phyloP scores from a whole-genome alignment of 2,113 vertebrate species.

The Pavo muticus region DNA sequence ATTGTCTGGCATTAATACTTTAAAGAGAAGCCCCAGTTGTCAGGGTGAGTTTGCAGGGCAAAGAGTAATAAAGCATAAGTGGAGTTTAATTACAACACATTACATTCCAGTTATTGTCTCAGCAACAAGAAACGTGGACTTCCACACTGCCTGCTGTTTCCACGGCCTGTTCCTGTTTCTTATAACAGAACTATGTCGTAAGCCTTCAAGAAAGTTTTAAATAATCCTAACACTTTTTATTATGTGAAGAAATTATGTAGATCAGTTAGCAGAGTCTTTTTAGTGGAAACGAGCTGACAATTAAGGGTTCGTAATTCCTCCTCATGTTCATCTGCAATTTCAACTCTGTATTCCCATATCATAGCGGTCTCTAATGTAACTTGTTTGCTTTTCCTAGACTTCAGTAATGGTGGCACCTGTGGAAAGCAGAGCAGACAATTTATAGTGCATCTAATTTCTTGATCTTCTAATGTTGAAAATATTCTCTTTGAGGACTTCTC shows the following conservation, averaged over 20 bases:
- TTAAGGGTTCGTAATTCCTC: neutral
- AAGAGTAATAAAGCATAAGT: neutral
- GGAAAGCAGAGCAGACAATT: slow-evolving; percentile 71
- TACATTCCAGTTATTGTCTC: neutral
- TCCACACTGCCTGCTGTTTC: neutral
- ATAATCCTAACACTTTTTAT: neutral
- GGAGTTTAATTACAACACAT: neutral
- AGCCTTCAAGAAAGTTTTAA: neutral
- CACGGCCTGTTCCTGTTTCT: neutral
- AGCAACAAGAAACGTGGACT: neutral
- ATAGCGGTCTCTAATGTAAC: slow-evolving; percentile 60
- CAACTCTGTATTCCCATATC: neutral
- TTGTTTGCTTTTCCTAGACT: slow-evolving; percentile 72
- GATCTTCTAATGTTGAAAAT: slow-evolving; percentile 66
- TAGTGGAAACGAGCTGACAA: neutral
- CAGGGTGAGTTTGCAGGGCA: neutral
- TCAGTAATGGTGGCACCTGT: slow-evolving; percentile 71
- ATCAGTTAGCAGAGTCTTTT: neutral
- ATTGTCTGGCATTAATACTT: neutral
- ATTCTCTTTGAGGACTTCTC: slow-evolving; percentile 70
- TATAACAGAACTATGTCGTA: neutral
- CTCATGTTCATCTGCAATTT: slow-evolving; percentile 23
- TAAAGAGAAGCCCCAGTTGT: neutral
- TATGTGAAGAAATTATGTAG: neutral
- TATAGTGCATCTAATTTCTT: slow-evolving; percentile 65